phyloP scores from a whole-genome alignment of 2,113 vertebrate species.

The Aptenodytes forsteri region DNA sequence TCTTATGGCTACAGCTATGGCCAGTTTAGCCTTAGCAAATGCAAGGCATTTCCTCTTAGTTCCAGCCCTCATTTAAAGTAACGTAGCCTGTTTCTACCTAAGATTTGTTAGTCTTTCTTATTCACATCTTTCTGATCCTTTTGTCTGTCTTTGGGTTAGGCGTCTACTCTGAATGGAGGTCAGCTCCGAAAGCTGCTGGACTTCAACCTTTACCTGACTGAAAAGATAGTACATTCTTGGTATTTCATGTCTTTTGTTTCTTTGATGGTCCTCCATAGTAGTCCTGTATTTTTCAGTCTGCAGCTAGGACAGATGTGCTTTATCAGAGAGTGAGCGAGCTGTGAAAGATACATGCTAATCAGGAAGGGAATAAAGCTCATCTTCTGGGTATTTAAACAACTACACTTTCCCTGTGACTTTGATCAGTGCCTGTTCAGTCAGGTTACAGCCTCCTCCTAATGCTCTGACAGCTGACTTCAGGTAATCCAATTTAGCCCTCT shows the following conservation, averaged over 20 bases:
- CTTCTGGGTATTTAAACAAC: neutral
- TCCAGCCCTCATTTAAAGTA: neutral
- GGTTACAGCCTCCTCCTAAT: neutral
- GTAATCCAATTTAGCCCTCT: neutral
- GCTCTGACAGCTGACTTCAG: neutral
- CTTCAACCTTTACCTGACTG: neutral
- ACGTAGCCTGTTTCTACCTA: neutral
- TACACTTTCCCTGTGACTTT: neutral
- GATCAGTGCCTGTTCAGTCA: neutral
- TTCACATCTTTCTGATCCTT: neutral
- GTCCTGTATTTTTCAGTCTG: neutral
- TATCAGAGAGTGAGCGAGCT: neutral
- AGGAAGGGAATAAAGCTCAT: neutral
- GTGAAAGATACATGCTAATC: neutral
- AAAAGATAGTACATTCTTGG: neutral
- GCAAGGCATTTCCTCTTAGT: neutral
- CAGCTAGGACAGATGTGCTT: neutral
- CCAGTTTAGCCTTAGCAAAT: neutral
- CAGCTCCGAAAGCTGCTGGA: neutral
- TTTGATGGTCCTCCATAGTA: neutral
- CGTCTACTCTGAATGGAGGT: fast-evolving
- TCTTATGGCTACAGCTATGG: neutral
- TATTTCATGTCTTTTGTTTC: neutral
- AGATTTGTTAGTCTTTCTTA: neutral
- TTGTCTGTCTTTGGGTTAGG: neutral